phyloP scores from a whole-genome alignment of 2,888 invertebrate species.

The Agrotis segetum region DNA sequence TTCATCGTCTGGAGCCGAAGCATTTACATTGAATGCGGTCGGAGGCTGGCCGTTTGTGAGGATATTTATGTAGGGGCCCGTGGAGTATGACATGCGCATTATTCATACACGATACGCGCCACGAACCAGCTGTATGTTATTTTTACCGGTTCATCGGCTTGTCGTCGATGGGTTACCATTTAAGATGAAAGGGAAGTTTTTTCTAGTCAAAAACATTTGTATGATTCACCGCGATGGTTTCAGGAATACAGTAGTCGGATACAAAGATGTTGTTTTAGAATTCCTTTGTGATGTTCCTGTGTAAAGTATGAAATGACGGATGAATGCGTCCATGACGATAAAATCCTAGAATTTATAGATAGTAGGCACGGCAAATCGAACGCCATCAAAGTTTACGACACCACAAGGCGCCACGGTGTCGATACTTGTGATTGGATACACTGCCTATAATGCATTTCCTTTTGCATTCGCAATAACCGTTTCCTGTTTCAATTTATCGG shows the following conservation, averaged over 20 bases:
- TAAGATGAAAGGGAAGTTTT: constrained; percentile 68
- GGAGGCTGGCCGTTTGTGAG: constrained; percentile 86
- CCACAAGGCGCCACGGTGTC: constrained; percentile 81
- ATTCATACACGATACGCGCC: constrained; percentile 87
- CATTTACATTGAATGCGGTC: constrained; percentile 91
- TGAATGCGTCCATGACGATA: constrained; percentile 49
- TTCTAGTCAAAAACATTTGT: constrained; percentile 61
- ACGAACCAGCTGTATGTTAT: constrained; percentile 86
- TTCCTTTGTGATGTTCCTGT: constrained; percentile 28
- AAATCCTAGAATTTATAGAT: constrained; percentile 61
- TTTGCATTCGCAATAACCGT: constrained; percentile 80
- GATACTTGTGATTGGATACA: constrained; percentile 81
- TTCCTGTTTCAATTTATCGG: constrained; percentile 79
- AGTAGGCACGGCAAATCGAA: constrained; percentile 73
- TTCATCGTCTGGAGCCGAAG: constrained; percentile 88
- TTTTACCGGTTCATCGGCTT: constrained; percentile 88
- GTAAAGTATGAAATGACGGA: constrained; percentile 35
- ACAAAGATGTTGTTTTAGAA: constrained; percentile 26
- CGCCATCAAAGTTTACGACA: constrained; percentile 87
- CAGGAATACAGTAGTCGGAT: constrained; percentile 43
- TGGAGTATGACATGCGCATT: constrained; percentile 88
- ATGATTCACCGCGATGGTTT: constrained; percentile 53
- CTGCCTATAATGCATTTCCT: constrained; percentile 78
- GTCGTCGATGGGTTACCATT: constrained; percentile 72
- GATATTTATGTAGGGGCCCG: constrained; percentile 90